Evolutionary conservation across 2,113 vertebrate species (phyloP), one percentile per base, ranked within the genome.

Genomic region (Oreochromis niloticus): DNA sequence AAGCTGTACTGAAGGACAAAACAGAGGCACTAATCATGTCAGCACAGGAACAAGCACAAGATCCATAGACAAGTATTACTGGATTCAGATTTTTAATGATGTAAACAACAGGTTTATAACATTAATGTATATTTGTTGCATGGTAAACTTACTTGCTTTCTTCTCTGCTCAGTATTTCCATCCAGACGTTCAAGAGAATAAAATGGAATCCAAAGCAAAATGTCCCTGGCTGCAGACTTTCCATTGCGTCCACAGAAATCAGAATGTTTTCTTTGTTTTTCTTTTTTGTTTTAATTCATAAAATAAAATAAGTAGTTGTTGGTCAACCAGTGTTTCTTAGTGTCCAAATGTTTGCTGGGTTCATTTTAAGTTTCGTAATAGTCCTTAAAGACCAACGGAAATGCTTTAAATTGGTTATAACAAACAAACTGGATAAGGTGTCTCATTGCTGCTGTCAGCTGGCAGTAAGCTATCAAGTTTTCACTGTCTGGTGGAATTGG

Each of bases 21-120:
- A 66, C 9, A 66, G 32, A 66, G 32, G 32, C 61, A 66, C 0
- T 66, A 66, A 66, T 66, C 32, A 66, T 39, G 10, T n/a, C 32
- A n/a, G 32, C 32, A 66, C 61, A 39, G 61, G 61, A 0, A 66
- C 61, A 66, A n/a, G 2, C 32, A n/a, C 32, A 0, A 0, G 2
- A 39, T 66, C 17, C 34, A 66, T 12, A 75, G 0, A 73, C 22
- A 16, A 10, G 68, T 46, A 46, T 73, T 0, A 24, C 39, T 16
- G 68, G 68, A 73, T 27, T 43, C 22, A 16, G 11, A 41, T 6
- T 41, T 73, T 0, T 73, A 27, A 2, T 27, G 22, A 73, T 43
- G 13, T 16, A 46, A 73, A 46, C 19, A 73, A 46, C 22, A 46
- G 12, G 22, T 73, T 27, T 43, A 43, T 43, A 71, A 9, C 36